A percentile compares a stretch with the other conserved stretches of the same genome.
Evolutionary conservation across 2,888 invertebrate species (phyloP).

Genomic region (Creontiades dilutus): DNA sequence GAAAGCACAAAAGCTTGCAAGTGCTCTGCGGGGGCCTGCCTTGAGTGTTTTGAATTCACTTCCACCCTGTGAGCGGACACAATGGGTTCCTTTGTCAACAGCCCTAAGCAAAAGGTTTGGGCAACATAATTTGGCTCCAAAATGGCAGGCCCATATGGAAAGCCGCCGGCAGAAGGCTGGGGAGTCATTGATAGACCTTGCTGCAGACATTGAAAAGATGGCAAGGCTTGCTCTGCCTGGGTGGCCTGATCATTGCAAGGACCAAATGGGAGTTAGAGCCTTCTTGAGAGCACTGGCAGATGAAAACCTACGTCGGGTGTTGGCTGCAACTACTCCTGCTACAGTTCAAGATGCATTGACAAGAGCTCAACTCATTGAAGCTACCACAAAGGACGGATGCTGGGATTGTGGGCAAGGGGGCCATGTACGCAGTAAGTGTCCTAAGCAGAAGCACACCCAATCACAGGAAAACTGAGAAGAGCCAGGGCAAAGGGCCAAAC

Average conservation of each 20-base stretch:
- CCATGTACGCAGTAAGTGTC: not conserved
- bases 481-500: not conserved
- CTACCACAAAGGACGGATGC: not conserved
- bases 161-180: not conserved
- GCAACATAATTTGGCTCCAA: not conserved
- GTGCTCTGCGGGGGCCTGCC: not conserved
- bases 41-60: not conserved
- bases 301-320: not conserved
- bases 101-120: not conserved
- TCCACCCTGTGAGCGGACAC: not conserved
- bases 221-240: not conserved
- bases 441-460: not conserved
- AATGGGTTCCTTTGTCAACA: not conserved
- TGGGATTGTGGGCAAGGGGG: not conserved
- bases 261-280: not conserved
- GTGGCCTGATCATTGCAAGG: not conserved
- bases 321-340: not conserved
- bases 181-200: not conserved
- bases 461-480: slow-evolving; percentile 13
- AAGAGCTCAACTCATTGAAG: not conserved
- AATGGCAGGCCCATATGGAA: not conserved
- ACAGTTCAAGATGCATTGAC: not conserved
- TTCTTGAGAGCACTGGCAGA: not conserved
- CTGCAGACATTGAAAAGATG: no score
- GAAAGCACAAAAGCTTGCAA: slow-evolving; percentile 35